A percentile compares a stretch with the other conserved stretches of the same genome.
Conservation (phyloP, 2,888 invertebrate species). For the Cephonodes hylas region DNA sequence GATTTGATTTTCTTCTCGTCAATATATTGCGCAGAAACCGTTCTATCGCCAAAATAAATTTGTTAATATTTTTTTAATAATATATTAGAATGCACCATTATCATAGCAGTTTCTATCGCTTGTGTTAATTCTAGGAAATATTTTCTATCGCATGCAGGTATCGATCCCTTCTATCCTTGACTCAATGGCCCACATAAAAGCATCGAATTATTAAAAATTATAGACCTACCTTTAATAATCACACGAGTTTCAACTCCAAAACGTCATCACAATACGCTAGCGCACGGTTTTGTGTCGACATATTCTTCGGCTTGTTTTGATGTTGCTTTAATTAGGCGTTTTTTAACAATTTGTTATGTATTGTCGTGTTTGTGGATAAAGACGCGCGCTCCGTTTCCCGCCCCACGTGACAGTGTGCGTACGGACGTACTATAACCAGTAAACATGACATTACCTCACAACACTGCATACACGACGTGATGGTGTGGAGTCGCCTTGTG, state of each 20-base stretch:
- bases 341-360: background rate
- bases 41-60: no score
- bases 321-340: background rate
- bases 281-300: background rate
- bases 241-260: background rate
- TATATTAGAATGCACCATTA: background rate
- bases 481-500: background rate
- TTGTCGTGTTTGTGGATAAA: background rate
- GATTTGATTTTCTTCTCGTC: no score
- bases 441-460: background rate
- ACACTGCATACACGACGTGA: background rate
- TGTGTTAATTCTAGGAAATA: background rate
- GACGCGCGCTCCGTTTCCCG: constrained; percentile 3
- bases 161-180: background rate
- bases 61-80: no score
- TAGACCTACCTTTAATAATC: background rate
- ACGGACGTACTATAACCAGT: background rate
- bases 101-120: background rate
- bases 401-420: background rate
- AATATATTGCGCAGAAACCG: no score
- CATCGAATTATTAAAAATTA: background rate
- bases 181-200: no score
- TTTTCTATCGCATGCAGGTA: background rate
- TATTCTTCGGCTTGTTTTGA: background rate
- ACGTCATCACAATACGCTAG: background rate